Evolutionary conservation across 2,888 invertebrate genomes (phyloP), one percentile per base, ranked within the genome.

Genomic region (Lasioglossum malachurum): DNA sequence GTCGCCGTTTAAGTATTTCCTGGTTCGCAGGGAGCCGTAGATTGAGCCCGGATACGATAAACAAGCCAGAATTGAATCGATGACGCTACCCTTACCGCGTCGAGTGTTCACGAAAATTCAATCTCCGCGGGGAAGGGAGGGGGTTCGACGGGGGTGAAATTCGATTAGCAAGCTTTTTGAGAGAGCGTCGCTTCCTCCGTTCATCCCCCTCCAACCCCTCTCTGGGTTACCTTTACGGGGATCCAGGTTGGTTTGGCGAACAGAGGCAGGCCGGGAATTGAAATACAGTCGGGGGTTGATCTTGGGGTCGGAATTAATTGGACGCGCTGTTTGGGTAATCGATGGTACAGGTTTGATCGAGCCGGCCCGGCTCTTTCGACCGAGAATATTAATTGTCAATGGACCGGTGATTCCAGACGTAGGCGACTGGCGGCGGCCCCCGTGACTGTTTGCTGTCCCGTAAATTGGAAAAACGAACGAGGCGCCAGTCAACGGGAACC

Each of bases 331-430:
- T 85, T 85, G 83, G 84, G 79, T 83, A 85, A 85, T 85, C 84
- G 84, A 85, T 85, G 78, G 79, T 72, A 79, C 75, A 71, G 72
- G 64, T 31, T 76, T 60, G 83, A 83, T 85, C 83, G 83, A 73
- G 79, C 72, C 78, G 53, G 12, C 78, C 38, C 75, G 53, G 72
- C 79, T 85, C 75, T 83, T 83, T 78, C 75, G 31, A 85, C 75
- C 72, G 74, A 53, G 84, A 85, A 85, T 85, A 85, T 85, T 84
- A 84, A 84, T 83, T 83, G 84, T 83, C 84, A 75, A 83, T 84
- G 71, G 75, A n/a, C 49, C 31, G 75, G 60, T 75, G 75, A 53
- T 84, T 76, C 41, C 83, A 67, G 76, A 75, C 82, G 35, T 67
- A 67, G 75, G 75, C 41, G 14, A 53, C 53, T n/a, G n/a, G 23